A percentile compares a stretch with the other conserved stretches of the same genome.
Evolutionary conservation across 2,888 invertebrate species (phyloP).

Genomic region (Ormyrus thymus): DNA sequence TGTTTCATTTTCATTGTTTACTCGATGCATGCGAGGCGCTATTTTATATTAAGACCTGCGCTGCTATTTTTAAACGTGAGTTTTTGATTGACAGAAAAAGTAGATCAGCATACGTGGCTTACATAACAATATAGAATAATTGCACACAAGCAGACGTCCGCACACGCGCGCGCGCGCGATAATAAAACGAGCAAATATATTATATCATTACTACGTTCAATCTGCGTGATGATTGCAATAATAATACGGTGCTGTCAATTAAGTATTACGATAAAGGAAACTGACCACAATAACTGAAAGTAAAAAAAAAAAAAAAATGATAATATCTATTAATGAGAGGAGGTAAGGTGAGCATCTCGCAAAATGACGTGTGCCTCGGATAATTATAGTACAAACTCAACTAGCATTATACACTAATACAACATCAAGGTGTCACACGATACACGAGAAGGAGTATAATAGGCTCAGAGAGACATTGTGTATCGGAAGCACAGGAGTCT

Average conservation of each 20-base stretch:
- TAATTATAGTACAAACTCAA: conserved; percentile 32
- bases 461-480: background rate
- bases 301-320: conserved; percentile 38
- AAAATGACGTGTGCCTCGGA: conserved; percentile 27
- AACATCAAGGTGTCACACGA: background rate
- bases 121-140: conserved; percentile 15
- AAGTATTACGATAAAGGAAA: conserved; percentile 34
- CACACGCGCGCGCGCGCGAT: background rate
- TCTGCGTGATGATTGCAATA: conserved; percentile 13
- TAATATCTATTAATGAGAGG: conserved; percentile 33
- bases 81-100: no score
- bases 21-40: background rate
- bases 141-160: background rate
- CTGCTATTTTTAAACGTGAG: conserved; percentile 15
- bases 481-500: background rate
- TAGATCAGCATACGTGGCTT: background rate
- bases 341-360: background rate
- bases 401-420: conserved; percentile 14
- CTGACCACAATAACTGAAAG: conserved; percentile 11
- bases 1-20: background rate
- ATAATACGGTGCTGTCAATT: conserved; percentile 28
- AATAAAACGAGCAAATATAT: conserved; percentile 11
- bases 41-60: no score
- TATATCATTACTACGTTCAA: conserved; percentile 12
- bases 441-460: background rate